phyloP scores from a whole-genome alignment of 2,797 vertebrate species.

The Artibeus jamaicensis region DNA sequence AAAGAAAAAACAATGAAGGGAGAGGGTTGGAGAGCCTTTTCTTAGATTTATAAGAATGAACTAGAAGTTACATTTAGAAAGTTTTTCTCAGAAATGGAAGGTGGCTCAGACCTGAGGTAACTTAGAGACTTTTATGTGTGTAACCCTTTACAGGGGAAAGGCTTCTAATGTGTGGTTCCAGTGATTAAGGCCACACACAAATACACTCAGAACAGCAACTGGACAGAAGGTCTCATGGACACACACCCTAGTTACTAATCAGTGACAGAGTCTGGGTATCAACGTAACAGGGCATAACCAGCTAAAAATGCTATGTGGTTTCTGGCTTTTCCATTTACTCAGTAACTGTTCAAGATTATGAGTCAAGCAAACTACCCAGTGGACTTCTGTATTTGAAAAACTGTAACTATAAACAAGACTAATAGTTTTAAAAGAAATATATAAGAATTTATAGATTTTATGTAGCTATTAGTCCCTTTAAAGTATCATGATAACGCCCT shows the following conservation, averaged over 20 bases:
- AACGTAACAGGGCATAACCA: background rate
- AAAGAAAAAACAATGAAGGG: background rate
- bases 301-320: background rate
- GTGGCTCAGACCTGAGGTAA: background rate
- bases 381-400: background rate
- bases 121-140: accelerated
- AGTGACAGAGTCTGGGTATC: background rate
- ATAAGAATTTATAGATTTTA: background rate
- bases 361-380: background rate
- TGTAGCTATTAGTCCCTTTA: background rate
- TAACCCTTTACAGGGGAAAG: background rate
- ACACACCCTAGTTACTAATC: background rate
- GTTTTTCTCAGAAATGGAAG: background rate
- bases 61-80: background rate
- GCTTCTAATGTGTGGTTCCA: background rate
- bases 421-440: background rate
- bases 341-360: background rate
- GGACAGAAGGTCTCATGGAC: background rate
- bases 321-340: background rate
- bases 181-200: background rate
- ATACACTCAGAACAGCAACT: background rate
- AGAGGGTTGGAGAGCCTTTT: background rate
- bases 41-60: background rate
- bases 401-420: background rate
- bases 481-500: background rate